These are phyloP conservation scores for Microtus oregoni DNA, from an alignment of 2,113 vertebrate genomes.

Conservation along the genomic window DNA sequence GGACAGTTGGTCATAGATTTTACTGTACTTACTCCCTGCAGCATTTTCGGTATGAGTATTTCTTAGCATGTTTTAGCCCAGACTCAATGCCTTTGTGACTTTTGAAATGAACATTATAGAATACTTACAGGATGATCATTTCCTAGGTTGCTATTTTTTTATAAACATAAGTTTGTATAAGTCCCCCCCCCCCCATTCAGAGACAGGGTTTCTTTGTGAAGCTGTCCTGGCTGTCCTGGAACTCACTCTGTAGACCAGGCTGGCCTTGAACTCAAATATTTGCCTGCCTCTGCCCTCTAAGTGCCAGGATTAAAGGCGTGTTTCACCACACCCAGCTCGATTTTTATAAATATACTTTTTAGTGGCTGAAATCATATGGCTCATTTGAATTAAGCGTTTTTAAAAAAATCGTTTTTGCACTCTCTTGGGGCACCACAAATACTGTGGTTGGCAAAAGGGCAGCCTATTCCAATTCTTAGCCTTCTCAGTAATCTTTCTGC, in stretches of 20 bases:
- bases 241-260: neutral
- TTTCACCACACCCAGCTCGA: neutral
- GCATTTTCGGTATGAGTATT: neutral
- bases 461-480: neutral
- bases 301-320: neutral
- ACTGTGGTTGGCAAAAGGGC: neutral
- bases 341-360: constrained; percentile 31
- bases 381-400: neutral
- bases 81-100: neutral
- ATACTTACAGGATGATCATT: neutral
- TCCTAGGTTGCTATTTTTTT: constrained; percentile 37
- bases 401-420: neutral
- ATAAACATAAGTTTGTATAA: neutral
- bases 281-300: too few relatives aligned
- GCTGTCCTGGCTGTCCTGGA: neutral
- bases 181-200: accelerated
- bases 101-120: constrained; percentile 19
- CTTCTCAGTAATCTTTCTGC: neutral
- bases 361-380: neutral
- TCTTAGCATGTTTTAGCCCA: neutral
- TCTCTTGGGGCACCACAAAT: neutral
- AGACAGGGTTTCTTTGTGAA: neutral
- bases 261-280: neutral
- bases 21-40: neutral
- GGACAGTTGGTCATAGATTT: neutral